Percentiles rank a stretch among this genome's conserved stretches.
These are phyloP conservation scores for Mellivora capensis DNA, from an alignment of 2,113 vertebrate genomes.

Conservation along the genomic window DNA sequence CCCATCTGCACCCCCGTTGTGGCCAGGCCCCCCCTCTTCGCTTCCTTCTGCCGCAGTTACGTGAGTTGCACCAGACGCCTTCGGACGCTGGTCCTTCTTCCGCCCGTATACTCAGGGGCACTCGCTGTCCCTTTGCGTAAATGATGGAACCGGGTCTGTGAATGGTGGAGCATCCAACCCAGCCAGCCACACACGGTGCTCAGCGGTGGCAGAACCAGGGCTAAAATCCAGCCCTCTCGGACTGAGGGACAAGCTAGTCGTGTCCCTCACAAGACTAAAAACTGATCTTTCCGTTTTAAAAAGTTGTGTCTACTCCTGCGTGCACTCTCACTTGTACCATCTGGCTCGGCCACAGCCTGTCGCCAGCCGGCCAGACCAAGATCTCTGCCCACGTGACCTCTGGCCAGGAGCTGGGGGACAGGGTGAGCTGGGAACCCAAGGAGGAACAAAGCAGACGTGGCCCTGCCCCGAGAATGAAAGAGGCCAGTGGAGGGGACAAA, in stretches of 20 bases:
- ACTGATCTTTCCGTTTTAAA: background rate
- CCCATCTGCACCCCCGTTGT: background rate
- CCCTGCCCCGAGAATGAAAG: background rate
- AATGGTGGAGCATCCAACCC: background rate
- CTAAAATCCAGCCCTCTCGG: background rate
- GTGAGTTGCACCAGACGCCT: too few relatives aligned
- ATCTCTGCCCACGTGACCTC: too few relatives aligned
- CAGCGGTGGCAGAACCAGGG: background rate
- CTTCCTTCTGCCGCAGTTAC: background rate
- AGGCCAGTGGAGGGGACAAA: background rate
- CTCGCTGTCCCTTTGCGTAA: background rate
- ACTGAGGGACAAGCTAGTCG: background rate
- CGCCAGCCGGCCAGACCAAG: background rate
- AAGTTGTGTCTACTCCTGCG: background rate
- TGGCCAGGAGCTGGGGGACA: background rate
- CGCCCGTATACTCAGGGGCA: background rate
- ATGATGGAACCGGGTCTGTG: background rate
- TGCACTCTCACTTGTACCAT: background rate
- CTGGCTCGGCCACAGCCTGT: background rate
- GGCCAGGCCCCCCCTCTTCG: background rate
- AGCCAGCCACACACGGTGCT: background rate
- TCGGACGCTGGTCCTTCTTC: background rate
- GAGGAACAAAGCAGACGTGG: background rate
- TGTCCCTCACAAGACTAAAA: background rate
- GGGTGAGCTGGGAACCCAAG: background rate